phyloP scores from a whole-genome alignment of 1,140 invertebrate genomes.

The Neodiprion fabricii region DNA sequence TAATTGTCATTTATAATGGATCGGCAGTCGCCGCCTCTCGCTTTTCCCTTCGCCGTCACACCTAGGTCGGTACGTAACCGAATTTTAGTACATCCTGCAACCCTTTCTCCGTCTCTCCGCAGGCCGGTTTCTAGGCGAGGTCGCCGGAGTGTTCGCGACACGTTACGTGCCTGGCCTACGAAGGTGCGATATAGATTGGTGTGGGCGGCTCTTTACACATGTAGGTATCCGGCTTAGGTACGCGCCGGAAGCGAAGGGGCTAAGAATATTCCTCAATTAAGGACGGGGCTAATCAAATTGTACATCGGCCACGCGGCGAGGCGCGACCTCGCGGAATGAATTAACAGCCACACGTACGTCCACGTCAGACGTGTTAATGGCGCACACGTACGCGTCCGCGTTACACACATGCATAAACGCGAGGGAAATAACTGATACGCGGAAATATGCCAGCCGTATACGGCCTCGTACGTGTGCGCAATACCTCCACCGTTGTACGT shows the following conservation, averaged over 20 bases:
- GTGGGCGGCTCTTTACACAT: too few species aligned
- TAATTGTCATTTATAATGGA: too few species aligned
- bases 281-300: not conserved
- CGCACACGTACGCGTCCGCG: too few species aligned
- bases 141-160: not conserved
- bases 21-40: too few species aligned
- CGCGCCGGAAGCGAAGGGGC: not conserved
- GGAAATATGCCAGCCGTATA: not conserved
- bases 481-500: not conserved
- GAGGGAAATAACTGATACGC: too few species aligned
- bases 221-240: not conserved
- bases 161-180: not conserved
- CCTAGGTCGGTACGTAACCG: too few species aligned
- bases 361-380: not conserved
- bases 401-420: too few species aligned
- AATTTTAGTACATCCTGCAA: too few species aligned
- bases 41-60: too few species aligned
- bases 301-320: not conserved
- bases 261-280: conserved; percentile 8
- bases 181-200: not conserved
- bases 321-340: not conserved
- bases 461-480: not conserved
- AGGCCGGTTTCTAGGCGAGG: too few species aligned
- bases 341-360: not conserved
- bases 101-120: too few species aligned